These are phyloP conservation scores for Phortica okadai DNA, from an alignment of 2,888 invertebrate species.

Conservation along the genomic window DNA sequence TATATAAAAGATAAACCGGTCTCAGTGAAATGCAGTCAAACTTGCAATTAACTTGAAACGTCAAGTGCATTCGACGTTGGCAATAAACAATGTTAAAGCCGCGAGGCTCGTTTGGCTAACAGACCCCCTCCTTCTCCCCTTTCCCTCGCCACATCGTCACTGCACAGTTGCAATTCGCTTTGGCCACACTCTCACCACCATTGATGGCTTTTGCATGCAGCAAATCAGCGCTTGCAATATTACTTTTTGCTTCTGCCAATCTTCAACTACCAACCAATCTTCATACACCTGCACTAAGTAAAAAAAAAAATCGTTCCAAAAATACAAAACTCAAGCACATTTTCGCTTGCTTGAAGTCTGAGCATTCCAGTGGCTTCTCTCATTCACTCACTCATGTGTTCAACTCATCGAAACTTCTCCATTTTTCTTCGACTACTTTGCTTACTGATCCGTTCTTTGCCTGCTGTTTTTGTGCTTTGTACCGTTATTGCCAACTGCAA, in stretches of 20 bases:
- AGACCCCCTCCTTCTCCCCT: not conserved
- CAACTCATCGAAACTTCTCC: not conserved
- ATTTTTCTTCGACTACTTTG: not conserved
- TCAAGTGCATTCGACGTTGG: slow-evolving; percentile 38
- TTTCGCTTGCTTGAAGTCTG: not conserved
- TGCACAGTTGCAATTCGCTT: not conserved
- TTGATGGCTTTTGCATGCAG: not conserved
- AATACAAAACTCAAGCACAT: too few relatives aligned
- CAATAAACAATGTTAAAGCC: not conserved
- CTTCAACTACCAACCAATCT: not conserved
- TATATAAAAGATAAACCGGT: not conserved
- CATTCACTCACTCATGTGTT: not conserved
- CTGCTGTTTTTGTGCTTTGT: not conserved
- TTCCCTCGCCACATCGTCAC: not conserved
- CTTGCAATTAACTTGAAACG: slow-evolving; percentile 40
- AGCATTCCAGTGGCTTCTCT: slow-evolving; percentile 26
- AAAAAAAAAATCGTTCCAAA: too few relatives aligned
- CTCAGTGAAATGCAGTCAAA: slow-evolving; percentile 12
- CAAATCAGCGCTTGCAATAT: not conserved
- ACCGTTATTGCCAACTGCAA: slow-evolving; percentile 10
- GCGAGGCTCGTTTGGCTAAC: not conserved
- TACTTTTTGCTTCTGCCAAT: not conserved
- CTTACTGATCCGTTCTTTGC: slow-evolving; percentile 1
- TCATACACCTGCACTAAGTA: not conserved
- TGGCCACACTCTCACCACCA: not conserved